Evolutionary conservation across 92 coral and sea anemone genomes (phyloP), one percentile per base, ranked within the genome.

Genomic region (Nematostella vectensis): DNA sequence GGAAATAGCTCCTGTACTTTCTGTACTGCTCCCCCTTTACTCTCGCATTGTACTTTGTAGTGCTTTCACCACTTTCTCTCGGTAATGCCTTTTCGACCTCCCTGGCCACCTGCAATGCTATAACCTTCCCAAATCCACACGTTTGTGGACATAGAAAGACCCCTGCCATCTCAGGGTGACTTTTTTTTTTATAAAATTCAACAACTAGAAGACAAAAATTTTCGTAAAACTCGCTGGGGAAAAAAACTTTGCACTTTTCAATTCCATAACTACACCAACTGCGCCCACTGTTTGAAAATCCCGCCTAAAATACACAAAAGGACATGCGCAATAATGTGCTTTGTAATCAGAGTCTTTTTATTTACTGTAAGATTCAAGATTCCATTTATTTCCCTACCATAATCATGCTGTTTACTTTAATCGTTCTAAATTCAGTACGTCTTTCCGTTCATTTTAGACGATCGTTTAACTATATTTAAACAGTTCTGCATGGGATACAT

Each of bases 81-180:
- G n/a, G n/a, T n/a, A n/a, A n/a, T n/a, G n/a, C n/a, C n/a, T n/a
- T n/a, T n/a, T n/a, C n/a, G n/a, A n/a, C n/a, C n/a, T n/a, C n/a
- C n/a, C n/a, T n/a, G n/a, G n/a, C n/a, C n/a, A n/a, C n/a, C n/a
- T n/a, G n/a, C n/a, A n/a, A n/a, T n/a, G n/a, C n/a, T n/a, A n/a
- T n/a, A n/a, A n/a, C n/a, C n/a, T n/a, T n/a, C n/a, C n/a, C n/a
- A n/a, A n/a, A n/a, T n/a, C n/a, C n/a, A n/a, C n/a, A n/a, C n/a
- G n/a, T n/a, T n/a, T n/a, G n/a, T n/a, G 79, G 83, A 50, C 67
- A 77, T 21, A 77, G 52, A 77, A 71, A 71, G 70, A 79, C 51
- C 49, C 73, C 72, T 63, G 84, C 56, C 84, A 78, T 78, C 26
- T 15, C 19, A 25, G 1, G 23, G n/a, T 0, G 19, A 25, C 1